phyloP scores from a whole-genome alignment of 2,888 invertebrate genomes.

The Sarcophaga rosellei region DNA sequence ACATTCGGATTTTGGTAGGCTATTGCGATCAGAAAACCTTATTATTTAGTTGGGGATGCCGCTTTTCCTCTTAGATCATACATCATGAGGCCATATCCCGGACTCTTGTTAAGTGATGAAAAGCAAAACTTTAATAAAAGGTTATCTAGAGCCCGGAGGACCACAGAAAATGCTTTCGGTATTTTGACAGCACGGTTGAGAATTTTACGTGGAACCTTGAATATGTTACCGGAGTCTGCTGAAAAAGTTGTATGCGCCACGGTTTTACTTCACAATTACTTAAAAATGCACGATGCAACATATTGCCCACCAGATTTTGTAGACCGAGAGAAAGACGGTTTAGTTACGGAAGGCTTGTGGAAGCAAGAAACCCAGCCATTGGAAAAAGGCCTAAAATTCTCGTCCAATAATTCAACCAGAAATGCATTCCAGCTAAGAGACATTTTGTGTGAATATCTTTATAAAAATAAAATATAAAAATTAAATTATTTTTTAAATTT shows the following conservation, averaged over 20 bases:
- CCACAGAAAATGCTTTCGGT: too few species aligned
- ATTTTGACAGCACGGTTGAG: too few species aligned
- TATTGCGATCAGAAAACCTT: conserved; percentile 4
- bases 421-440: conserved; percentile 6
- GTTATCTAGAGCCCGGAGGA: not conserved
- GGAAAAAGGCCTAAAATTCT: conserved; percentile 11
- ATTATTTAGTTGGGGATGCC: conserved; percentile 15
- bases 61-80: conserved; percentile 1
- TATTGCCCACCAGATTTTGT: too few species aligned
- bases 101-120: conserved; percentile 6
- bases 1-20: conserved; percentile 3
- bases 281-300: too few species aligned
- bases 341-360: too few species aligned
- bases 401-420: conserved; percentile 6
- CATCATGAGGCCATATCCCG: conserved; percentile 12
- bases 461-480: not conserved
- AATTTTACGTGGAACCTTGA: too few species aligned
- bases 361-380: not conserved
- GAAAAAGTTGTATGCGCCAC: too few species aligned
- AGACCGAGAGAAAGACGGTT: too few species aligned
- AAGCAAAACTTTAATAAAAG: conserved; percentile 4
- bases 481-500: too few species aligned
- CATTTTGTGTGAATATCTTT: conserved; percentile 12
- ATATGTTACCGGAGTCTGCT: not conserved
- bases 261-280: too few species aligned